These are phyloP conservation scores for Acrocyrtus sp. DNA, from an alignment of 2,888 invertebrate species.

Conservation along the genomic window DNA sequence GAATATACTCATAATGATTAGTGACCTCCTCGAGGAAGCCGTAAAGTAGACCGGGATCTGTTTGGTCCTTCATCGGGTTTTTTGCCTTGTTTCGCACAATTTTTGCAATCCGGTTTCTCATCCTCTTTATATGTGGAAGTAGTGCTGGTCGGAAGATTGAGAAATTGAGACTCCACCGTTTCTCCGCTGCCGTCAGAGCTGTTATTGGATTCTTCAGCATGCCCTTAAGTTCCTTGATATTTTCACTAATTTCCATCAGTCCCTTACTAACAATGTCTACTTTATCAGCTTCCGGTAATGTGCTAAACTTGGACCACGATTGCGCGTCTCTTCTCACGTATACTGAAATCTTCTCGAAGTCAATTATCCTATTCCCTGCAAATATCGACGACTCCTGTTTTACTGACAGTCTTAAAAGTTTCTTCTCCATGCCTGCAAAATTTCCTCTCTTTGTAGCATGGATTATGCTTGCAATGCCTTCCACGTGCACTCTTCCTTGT, in stretches of 20 bases:
- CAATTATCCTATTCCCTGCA: slow-evolving; percentile 19
- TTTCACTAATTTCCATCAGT: slow-evolving; percentile 27
- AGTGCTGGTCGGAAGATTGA: slow-evolving; percentile 1
- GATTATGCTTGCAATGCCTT: slow-evolving; percentile 22
- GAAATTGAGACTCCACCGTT: neutral
- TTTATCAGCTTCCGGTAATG: slow-evolving; percentile 19
- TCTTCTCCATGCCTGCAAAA: slow-evolving; percentile 21
- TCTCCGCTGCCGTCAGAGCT: slow-evolving; percentile 11
- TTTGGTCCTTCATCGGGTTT: slow-evolving; percentile 12
- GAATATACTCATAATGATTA: slow-evolving; percentile 21
- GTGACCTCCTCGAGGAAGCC: slow-evolving; percentile 20
- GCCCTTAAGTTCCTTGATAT: slow-evolving; percentile 18
- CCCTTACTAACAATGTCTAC: slow-evolving; percentile 39
- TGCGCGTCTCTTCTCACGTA: slow-evolving; percentile 26
- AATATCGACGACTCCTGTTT: slow-evolving; percentile 40
- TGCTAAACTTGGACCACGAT: slow-evolving; percentile 27
- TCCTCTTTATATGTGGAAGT: slow-evolving; percentile 23
- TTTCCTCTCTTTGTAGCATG: neutral
- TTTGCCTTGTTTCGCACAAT: neutral
- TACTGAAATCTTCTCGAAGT: slow-evolving; percentile 27
- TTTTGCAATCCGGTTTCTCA: slow-evolving; percentile 15
- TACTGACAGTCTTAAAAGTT: slow-evolving; percentile 15
- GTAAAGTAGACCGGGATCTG: slow-evolving; percentile 5
- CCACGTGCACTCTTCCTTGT: slow-evolving; percentile 7
- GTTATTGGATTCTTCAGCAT: slow-evolving; percentile 22